Evolutionary conservation across 2,888 invertebrate species (phyloP), one percentile per base, ranked within the genome.

Genomic region (Theretra japonica): DNA sequence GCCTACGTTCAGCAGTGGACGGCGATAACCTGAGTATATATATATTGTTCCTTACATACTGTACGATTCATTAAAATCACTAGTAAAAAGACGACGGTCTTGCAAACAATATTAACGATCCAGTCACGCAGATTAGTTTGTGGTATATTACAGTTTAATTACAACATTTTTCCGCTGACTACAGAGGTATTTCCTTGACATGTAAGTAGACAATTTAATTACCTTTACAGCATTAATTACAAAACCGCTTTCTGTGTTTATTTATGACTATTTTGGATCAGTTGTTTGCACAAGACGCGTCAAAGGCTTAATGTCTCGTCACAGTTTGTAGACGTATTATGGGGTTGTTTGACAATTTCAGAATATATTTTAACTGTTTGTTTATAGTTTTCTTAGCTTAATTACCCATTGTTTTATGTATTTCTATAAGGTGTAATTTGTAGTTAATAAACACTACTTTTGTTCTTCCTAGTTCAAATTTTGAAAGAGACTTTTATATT

Each of bases 71-170:
- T 53, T 17, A 3, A 48, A 65, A 65, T 65, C 48, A 65, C 17
- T 2, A 33, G 33, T 7, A 41, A 65, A n/a, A 21, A 25, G 23
- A 41, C 23, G 15, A 17, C 6, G 23, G 15, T 5, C 17, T 23
- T 6, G 76, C 73, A 76, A 79, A 72, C 74, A 53, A 65, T 69
- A 60, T 62, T 62, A 56, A 62, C 56, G 48, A 21, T 41, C 65
- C 21, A 48, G 65, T 65, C 41, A 65, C 65, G 65, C 8, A 65
- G 65, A 65, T 65, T 48, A 65, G 41, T 48, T 41, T 21, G 30
- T 62, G 65, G 48, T 65, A 65, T 48, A 65, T 33, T n/a, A 33
- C 60, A 17, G 19, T 17, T 65, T 65, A 65, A 65, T 65, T 65
- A 65, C 41, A 41, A 21, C 65, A 65, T 65, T 65, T 65, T 65